Base-by-base conservation (phyloP, 2,113 vertebrate species). In the Rhinopithecus roxellana region DNA sequence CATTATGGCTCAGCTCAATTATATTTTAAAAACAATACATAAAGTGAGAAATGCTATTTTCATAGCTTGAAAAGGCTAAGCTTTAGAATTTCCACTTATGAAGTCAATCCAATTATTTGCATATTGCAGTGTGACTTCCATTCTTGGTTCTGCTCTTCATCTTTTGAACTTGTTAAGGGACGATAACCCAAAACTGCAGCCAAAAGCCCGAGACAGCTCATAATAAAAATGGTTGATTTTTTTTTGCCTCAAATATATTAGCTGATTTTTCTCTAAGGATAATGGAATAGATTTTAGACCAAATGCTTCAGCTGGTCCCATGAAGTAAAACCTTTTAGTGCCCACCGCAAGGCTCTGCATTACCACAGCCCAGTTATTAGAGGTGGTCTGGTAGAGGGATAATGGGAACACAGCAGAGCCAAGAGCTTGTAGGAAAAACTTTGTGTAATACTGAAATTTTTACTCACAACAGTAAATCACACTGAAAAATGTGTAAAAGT, bases 401-500 rank as follows among this genome's bases (percentile, higher is more conserved):
- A 23, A 79, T 20, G 75, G 4, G 25, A 96, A 90, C 11, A 35
- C 4, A 91, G 27, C 10, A 96, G 97, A 97, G 79, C 16, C 40
- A 97, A 97, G 72, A 6, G 25, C 48, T 75, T 25, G 59, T 10
- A 61, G 92, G 40, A 18, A 77, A 94, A 96, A 25, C 35, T 27
- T 95, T 55, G 38, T 95, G n/a, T 78, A 67, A 95, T 78, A 38
- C 6, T 64, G 67, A 83, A 74, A 16, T 32, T 94, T 96, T 80
- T 90, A 91, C 43, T 86, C 55, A 86, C 13, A 79, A 79, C 5
- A 83, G 50, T 95, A 97, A 98, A 97, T 93, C 82, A 98, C 50
- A 80, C 5, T 91, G 38, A 93, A 96, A 93, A 97, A 87, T 75
- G 35, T 27, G 61, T 43, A 50, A 69, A 72, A 75, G 59, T 96